Base-by-base conservation (phyloP, 2,113 vertebrate genomes). In the Leptobrachium ailaonicum region DNA sequence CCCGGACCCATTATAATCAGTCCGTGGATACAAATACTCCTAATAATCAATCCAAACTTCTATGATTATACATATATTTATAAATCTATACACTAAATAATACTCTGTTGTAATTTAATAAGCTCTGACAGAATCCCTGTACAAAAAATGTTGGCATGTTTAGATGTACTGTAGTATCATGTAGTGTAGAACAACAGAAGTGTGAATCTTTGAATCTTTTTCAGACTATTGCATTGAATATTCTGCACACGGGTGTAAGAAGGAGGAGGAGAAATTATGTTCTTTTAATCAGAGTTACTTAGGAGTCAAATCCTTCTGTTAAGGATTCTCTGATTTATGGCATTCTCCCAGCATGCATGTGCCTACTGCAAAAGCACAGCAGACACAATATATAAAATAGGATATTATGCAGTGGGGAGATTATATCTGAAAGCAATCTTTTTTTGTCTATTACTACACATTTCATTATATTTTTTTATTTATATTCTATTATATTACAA, bases 201-300 rank as follows among this genome's bases (percentile, higher is more conserved):
- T 54, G 50, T 54, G 50, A 66, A 8, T 60, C 11, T 41, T 53
- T 32, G 20, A 32, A 32, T 32, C 20, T 32, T 32, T 73, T 60
- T 62, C 41, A 20, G 14, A 63, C n/a, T 63, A 75, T 75, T 62
- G 42, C 42, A 75, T 64, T 64, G 43, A 75, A 62, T 64, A 75
- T 64, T 62, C 73, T 75, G 42, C 12, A 40, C 42, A 12, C 14
- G 10, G 60, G 58, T n/a, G 3, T 32, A 2, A 20, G 20, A 43
- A 44, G 6, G 60, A 58, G 64, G 60, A 44, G 58, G 73, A 8
- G 9, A 14, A 41, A 75, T 75, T 75, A 64, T 75, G 42, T 45
- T 75, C 73, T 64, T 75, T 64, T 75, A 75, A 47, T 72, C 20
- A 10, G 70, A 72, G 70, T 72, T 72, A 72, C 70, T 72, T 72